phyloP scores from a whole-genome alignment of 2,888 invertebrate species.

The Temnothorax ravouxi region DNA sequence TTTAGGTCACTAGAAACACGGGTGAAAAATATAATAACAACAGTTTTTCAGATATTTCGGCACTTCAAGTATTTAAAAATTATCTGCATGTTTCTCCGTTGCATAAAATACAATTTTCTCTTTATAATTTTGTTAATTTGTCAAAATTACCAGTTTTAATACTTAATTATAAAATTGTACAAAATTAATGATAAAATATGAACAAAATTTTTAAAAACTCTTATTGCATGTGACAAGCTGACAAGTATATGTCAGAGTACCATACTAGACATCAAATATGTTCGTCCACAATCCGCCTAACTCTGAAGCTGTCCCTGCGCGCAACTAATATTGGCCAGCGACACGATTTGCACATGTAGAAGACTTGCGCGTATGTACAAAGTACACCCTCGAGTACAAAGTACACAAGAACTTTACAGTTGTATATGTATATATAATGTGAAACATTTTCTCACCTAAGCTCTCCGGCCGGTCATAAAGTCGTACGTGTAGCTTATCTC shows the following conservation, averaged over 20 bases:
- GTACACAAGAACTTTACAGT: constrained; percentile 24
- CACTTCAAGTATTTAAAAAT: not conserved
- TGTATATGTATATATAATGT: constrained; percentile 23
- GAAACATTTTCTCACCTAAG: constrained; percentile 16
- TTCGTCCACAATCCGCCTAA: not conserved
- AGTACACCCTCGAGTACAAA: constrained; percentile 16
- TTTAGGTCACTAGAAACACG: not conserved
- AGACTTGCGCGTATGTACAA: not conserved
- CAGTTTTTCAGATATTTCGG: not conserved
- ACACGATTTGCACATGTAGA: constrained; percentile 21
- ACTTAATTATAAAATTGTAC: not conserved
- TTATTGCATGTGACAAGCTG: not conserved
- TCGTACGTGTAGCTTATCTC: constrained; percentile 41
- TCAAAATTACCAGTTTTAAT: not conserved
- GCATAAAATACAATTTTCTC: not conserved
- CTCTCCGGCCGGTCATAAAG: constrained; percentile 4
- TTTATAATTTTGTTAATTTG: not conserved
- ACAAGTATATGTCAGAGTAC: not conserved
- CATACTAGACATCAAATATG: constrained; percentile 4
- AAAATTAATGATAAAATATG: not conserved
- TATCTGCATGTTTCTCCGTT: not conserved
- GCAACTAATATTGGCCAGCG: constrained; percentile 22
- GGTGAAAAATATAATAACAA: not conserved
- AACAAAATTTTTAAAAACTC: not conserved
- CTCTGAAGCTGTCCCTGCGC: constrained; percentile 8